Percentiles rank a stretch among this genome's conserved stretches.
These are phyloP conservation scores for Mobula birostris DNA, from an alignment of 2,113 vertebrate species.

Conservation along the genomic window DNA sequence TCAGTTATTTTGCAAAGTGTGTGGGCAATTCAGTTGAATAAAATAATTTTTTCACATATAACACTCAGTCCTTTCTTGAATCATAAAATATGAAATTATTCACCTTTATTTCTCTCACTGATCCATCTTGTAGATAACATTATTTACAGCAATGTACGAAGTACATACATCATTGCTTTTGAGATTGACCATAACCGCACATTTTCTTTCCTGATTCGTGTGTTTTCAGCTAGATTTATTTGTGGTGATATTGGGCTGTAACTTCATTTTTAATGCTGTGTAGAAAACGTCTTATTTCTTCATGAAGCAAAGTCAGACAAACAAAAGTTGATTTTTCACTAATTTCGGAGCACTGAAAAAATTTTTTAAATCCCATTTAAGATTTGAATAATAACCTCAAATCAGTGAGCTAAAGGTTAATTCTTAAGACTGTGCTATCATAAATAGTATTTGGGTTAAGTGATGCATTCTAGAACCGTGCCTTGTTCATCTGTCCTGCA, in stretches of 20 bases:
- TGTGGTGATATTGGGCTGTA: not conserved
- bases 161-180: not conserved
- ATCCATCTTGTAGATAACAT: not conserved
- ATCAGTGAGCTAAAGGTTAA: not conserved
- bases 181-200: not conserved
- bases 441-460: conserved; percentile 14
- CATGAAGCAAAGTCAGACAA: not conserved
- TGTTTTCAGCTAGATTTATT: not conserved
- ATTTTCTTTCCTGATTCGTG: not conserved
- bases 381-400: not conserved
- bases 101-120: not conserved
- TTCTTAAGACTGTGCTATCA: not conserved
- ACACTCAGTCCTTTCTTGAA: not conserved
- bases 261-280: not conserved
- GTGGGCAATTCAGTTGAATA: not conserved
- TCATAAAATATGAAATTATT: not conserved
- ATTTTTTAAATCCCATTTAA: not conserved
- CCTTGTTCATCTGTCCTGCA: not conserved
- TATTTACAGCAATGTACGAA: not conserved
- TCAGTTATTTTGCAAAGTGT: not conserved
- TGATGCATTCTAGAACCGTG: not conserved
- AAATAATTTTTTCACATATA: not conserved
- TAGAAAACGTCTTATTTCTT: not conserved
- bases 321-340: not conserved
- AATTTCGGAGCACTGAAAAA: not conserved